These are phyloP conservation scores for Pocillopora verrucosa DNA, from an alignment of 64 coral and sea anemone species.

Conservation along the genomic window DNA sequence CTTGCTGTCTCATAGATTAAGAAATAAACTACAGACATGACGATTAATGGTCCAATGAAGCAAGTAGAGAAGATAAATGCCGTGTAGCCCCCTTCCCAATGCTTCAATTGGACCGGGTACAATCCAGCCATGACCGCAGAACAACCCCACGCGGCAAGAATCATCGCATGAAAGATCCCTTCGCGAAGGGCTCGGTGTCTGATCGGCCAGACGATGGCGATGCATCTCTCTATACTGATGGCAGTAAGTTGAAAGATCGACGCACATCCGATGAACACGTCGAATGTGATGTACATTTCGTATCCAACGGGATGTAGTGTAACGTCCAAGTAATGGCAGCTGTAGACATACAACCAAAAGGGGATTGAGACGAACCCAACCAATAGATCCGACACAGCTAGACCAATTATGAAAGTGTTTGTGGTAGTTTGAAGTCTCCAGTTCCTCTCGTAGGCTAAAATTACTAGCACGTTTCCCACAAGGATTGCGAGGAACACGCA, in stretches of 20 bases:
- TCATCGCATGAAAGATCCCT: constrained; percentile 37
- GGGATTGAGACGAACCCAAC: constrained; percentile 70
- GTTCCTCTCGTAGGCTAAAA: constrained; percentile 62
- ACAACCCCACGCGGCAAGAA: constrained; percentile 59
- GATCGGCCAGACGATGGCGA: constrained; percentile 78
- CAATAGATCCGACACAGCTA: constrained; percentile 74
- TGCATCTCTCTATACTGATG: constrained; percentile 79
- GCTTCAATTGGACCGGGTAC: constrained; percentile 36
- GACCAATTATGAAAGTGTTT: constrained; percentile 70
- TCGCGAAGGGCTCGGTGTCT: constrained; percentile 17
- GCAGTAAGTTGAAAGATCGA: constrained; percentile 85
- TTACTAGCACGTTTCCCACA: constrained; percentile 62
- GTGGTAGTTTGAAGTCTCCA: constrained; percentile 66
- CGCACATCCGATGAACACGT: constrained; percentile 78
- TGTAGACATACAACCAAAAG: constrained; percentile 60
- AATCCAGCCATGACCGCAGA: constrained; percentile 52
- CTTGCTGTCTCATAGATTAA: constrained; percentile 50
- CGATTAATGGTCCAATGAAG: constrained; percentile 61
- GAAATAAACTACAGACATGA: constrained; percentile 62
- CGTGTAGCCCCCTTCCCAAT: constrained; percentile 46
- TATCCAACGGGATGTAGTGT: background rate
- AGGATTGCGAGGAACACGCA: constrained; percentile 40
- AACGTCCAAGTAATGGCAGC: constrained; percentile 18
- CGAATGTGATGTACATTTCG: constrained; percentile 47
- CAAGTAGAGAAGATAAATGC: constrained; percentile 43